Conservation (phyloP, 2,888 invertebrate genomes). For the Galeruca laticollis region DNA sequence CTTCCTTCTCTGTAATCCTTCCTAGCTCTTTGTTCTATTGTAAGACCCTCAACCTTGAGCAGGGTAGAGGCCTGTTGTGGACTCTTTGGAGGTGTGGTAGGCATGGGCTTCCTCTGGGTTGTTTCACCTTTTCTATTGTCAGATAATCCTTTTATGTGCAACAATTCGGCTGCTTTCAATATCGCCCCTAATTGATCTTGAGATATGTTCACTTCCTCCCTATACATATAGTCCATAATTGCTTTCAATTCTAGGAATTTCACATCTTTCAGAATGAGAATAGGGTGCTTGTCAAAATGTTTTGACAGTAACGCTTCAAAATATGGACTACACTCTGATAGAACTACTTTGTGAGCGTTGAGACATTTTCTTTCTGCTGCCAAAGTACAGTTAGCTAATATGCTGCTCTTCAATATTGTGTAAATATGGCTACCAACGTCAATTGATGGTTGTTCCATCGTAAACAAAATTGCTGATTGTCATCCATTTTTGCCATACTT, state of each 20-base stretch:
- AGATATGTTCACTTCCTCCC: slow-evolving; percentile 94
- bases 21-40: slow-evolving; percentile 65
- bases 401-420: slow-evolving; percentile 89
- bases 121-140: no score
- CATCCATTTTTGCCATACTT: slow-evolving; percentile 84
- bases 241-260: slow-evolving; percentile 90
- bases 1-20: slow-evolving; percentile 77
- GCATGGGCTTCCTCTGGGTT: no score
- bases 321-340: slow-evolving; percentile 93
- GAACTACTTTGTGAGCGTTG: slow-evolving; percentile 94
- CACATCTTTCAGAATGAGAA: slow-evolving; percentile 92
- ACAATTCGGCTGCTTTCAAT: no score
- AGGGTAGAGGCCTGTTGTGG: slow-evolving; percentile 64
- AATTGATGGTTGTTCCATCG: slow-evolving; percentile 97
- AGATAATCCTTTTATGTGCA: no score
- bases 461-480: slow-evolving; percentile 94
- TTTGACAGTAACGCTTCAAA: slow-evolving; percentile 90
- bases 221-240: slow-evolving; percentile 95
- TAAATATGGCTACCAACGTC: slow-evolving; percentile 91
- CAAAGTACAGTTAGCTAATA: slow-evolving; percentile 92
- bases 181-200: no score
- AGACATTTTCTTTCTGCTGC: slow-evolving; percentile 93
- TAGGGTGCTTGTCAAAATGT: no score
- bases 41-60: slow-evolving; percentile 66
- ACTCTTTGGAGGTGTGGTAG: slow-evolving; percentile 67